Evolutionary conservation across 2,888 invertebrate genomes (phyloP), one percentile per base, ranked within the genome.

Genomic region (Dolichopus griseipennis): DNA sequence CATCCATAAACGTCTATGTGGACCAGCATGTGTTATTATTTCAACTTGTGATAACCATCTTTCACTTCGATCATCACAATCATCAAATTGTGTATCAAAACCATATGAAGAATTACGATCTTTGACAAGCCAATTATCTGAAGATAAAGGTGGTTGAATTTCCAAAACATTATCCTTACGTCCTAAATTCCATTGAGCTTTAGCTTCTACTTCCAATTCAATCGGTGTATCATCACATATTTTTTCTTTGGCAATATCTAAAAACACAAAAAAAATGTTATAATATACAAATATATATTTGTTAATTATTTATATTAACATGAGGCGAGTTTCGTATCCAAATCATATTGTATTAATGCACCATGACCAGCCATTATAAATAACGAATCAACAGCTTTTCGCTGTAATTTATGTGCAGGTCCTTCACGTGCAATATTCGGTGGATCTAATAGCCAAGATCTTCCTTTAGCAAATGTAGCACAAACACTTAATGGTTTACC

Each of bases 1-100:
- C 96, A 98, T 97, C 98, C 99, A 99, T 33, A 99, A 86, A 27
- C 95, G 85, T 65, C 93, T 87, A 80, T 96, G 96, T 10, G 98
- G 98, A 21, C 97, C 97, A 6, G 93, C 92, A 82, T 98, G 97
- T 6, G 97, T 97, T 73, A 94, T 90, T 70, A 97, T 97, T 85
- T 98, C 98, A 68, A 98, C 97, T 84, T 97, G 95, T 68, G 95
- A 92, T 73, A 96, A 83, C 97, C 97, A 97, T 70, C 91, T 88
- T 79, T 95, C 95, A 77, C 91, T 90, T 68, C 86, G 84, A 74
- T 85, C 85, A 75, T 78, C 78, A 62, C 75, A 74, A 67, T 79
- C 77, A 71, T 79, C 77, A 63, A 78, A 79, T 33, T 33, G 37
- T 15, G 33, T 10, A 68, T 79, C 79, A 68, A 75, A 73, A 52